Evolutionary conservation across 2,797 vertebrate genomes (phyloP), one percentile per base, ranked within the genome.

Genomic region (Amniataba percoides): DNA sequence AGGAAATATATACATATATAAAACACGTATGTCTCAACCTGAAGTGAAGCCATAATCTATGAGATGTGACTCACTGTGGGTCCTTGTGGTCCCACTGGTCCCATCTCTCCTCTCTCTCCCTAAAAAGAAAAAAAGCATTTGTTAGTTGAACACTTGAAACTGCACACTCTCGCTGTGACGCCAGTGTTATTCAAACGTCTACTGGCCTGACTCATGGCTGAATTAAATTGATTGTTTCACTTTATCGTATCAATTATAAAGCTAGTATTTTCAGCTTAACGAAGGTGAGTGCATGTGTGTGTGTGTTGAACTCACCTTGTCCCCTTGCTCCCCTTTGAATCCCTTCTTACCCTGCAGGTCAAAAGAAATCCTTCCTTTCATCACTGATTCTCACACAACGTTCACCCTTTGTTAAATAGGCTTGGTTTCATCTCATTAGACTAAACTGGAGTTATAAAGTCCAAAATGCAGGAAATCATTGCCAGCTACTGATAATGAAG

Each of bases 311-410:
- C 90, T 93, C 84, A 97, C 96, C 95, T 96, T 97, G 84, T 95
- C 91, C 9, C 96, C 96, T 80, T 91, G 93, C 15, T 95, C 92
- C 36, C 96, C 96, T 89, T 95, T 95, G 66, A 93, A 68, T 71
- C 96, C 96, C 78, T 94, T 96, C 90, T 97, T 96, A 27, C 96
- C 97, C 97, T 97, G 86, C 66, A 90, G 75, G 77, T 62, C 82
- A 80, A 92, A 82, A 90, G 74, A 85, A 84, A 87, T 45, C 34
- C 27, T 68, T 19, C 23, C 45, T 81, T 87, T 88, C 59, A 85
- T 80, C 61, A 63, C 1, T 25, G 56, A 71, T 51, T 73, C 46
- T 62, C 48, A 69, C 43, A 65, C 48, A 82, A 36, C 21, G 43
- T 53, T 75, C 18, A 62, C 4, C 7, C 11, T n/a, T 10, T 57